These are phyloP conservation scores for Acromyrmex heyeri DNA, from an alignment of 1,140 invertebrate genomes.

Conservation along the genomic window DNA sequence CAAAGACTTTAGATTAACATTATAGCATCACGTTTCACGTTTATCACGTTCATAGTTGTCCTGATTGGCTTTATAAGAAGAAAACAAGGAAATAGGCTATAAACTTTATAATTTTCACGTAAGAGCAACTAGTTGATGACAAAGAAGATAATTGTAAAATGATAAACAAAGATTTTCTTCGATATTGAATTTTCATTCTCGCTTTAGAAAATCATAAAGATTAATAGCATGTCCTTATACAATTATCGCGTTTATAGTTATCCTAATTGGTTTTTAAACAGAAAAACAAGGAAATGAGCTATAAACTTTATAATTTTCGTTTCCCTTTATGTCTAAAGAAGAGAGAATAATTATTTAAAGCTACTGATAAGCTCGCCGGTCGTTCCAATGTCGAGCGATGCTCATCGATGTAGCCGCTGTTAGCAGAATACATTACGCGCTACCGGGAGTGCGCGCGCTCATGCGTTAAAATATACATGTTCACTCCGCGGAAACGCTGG, in stretches of 20 bases:
- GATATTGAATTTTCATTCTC: not conserved
- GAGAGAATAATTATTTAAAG: slow-evolving; percentile 50
- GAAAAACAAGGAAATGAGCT: not conserved
- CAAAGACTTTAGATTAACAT: not conserved
- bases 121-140: too few relatives aligned
- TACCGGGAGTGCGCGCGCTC: slow-evolving; percentile 10
- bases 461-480: slow-evolving; percentile 56
- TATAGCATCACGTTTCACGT: not conserved
- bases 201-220: too few relatives aligned
- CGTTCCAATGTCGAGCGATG: slow-evolving; percentile 21
- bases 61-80: not conserved
- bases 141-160: too few relatives aligned
- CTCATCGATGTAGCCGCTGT: slow-evolving; percentile 18
- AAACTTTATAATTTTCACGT: slow-evolving; percentile 13
- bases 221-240: too few relatives aligned
- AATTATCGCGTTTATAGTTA: not conserved
- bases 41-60: not conserved
- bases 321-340: slow-evolving; percentile 5
- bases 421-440: slow-evolving; percentile 46
- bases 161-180: not conserved
- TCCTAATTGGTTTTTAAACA: not conserved
- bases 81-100: not conserved
- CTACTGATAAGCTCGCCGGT: slow-evolving; percentile 44
- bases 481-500: slow-evolving; percentile 41
- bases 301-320: slow-evolving; percentile 23